Evolutionary conservation across 2,113 vertebrate genomes (phyloP), one percentile per base, ranked within the genome.

Genomic region (Orientallactaga bullata): DNA sequence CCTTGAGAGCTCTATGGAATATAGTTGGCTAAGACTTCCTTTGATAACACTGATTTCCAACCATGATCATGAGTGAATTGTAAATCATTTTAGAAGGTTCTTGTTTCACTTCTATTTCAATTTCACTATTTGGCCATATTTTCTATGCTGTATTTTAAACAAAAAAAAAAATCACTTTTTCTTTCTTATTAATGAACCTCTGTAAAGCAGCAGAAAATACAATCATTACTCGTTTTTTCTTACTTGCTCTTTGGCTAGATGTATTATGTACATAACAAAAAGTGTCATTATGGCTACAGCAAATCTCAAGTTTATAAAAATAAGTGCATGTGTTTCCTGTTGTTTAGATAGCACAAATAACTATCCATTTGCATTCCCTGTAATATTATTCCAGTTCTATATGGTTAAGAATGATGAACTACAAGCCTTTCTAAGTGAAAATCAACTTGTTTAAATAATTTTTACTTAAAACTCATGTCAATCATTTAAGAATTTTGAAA

Each of bases 401-500:
- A 42, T 72, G 68, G 85, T 85, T 73, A 82, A 60, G 26, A 93
- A 63, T 77, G 74, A 30, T 26, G n/a, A 63, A 86, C 3, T 37
- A 35, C 74, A 90, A 37, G 12, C 51, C 58, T 72, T 92, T 2
- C 32, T 58, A 85, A 1, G 12, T 85, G 35, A 84, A 16, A 95
- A 66, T 66, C 42, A 72, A 81, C 16, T 68, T 80, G 30, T 35
- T 84, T 28, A 87, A 89, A 77, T 32, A 68, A 39, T 79, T 82
- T 24, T 47, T 88, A 81, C 63, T 88, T 87, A 90, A 69, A 90
- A 85, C 1, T 80, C 21, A 68, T 20, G 51, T 7, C 9, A 28
- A 51, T 80, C 7, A n/a, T 76, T 84, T 84, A 92, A 95, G 17
- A 72, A 89, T 65, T 90, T 28, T 47, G 55, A 72, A 92, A 85